phyloP scores from a whole-genome alignment of 2,797 vertebrate genomes.

The Anguilla marmorata region DNA sequence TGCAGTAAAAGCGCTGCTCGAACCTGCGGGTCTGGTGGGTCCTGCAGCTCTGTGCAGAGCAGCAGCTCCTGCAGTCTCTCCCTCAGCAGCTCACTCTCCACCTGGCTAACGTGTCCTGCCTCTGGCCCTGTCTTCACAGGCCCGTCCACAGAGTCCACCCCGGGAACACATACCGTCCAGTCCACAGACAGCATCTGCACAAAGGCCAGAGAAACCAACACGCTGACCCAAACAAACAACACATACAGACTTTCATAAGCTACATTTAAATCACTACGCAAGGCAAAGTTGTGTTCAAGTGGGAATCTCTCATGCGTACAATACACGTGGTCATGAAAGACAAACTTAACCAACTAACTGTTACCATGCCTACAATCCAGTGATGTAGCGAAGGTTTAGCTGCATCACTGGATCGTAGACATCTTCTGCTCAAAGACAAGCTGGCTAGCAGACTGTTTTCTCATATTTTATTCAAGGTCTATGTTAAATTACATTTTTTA shows the following conservation, averaged over 20 bases:
- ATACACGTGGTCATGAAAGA: too few species aligned
- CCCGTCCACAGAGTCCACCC: conserved; percentile 62
- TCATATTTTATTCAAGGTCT: too few species aligned
- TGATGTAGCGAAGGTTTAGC: too few species aligned
- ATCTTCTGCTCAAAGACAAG: too few species aligned
- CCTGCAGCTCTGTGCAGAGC: conserved; percentile 45
- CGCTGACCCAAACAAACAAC: background rate
- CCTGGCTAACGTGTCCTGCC: conserved; percentile 59
- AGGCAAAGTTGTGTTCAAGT: background rate
- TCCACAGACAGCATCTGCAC: conserved; percentile 67
- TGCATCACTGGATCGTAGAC: too few species aligned
- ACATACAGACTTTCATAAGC: background rate
- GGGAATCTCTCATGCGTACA: background rate
- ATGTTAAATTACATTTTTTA: too few species aligned
- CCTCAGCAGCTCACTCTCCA: conserved; percentile 72
- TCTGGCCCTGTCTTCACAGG: conserved; percentile 30
- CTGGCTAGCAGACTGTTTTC: too few species aligned
- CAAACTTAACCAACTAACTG: too few species aligned
- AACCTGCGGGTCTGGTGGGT: conserved; percentile 20
- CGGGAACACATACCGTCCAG: conserved; percentile 65
- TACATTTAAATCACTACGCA: background rate
- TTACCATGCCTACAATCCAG: too few species aligned
- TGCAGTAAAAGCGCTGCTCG: background rate
- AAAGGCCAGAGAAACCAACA: background rate
- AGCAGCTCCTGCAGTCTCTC: conserved; percentile 71